These are phyloP conservation scores for Camponotus floridanus DNA, from an alignment of 1,140 invertebrate genomes.

Conservation along the genomic window DNA sequence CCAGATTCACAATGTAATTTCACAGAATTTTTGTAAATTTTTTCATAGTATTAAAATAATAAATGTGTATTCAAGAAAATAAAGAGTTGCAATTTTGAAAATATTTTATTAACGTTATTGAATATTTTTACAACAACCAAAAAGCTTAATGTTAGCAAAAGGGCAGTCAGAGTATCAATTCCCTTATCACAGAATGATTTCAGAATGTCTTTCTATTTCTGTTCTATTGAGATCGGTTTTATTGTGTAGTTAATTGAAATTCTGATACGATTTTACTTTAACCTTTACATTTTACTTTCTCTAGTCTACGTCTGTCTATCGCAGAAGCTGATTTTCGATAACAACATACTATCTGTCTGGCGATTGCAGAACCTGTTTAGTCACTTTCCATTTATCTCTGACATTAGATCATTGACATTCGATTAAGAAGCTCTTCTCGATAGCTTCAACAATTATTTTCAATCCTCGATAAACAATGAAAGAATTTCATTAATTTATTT, in stretches of 20 bases:
- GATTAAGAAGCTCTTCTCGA: not conserved
- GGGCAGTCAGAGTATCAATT: not conserved
- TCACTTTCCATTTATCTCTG: constrained; percentile 37
- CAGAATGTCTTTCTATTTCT: not conserved
- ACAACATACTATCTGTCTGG: not conserved
- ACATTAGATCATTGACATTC: constrained; percentile 19
- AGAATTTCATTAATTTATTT: too few relatives aligned
- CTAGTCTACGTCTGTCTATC: not conserved
- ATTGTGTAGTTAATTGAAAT: constrained; percentile 3
- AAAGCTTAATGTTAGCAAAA: not conserved
- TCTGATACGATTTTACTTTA: not conserved
- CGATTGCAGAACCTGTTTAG: constrained; percentile 26
- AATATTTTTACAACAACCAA: not conserved
- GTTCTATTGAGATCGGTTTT: not conserved
- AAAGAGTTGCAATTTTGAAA: not conserved
- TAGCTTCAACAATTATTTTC: too few relatives aligned
- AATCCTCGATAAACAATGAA: too few relatives aligned
- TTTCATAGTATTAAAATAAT: not conserved
- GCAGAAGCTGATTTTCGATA: constrained; percentile 21
- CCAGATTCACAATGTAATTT: not conserved
- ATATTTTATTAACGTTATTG: not conserved
- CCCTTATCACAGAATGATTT: not conserved
- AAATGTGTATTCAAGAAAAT: not conserved
- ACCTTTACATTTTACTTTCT: constrained; percentile 17
- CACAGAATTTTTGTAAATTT: not conserved